Base-by-base conservation (phyloP, 2,888 invertebrate genomes). In the Brenthis hecate region DNA sequence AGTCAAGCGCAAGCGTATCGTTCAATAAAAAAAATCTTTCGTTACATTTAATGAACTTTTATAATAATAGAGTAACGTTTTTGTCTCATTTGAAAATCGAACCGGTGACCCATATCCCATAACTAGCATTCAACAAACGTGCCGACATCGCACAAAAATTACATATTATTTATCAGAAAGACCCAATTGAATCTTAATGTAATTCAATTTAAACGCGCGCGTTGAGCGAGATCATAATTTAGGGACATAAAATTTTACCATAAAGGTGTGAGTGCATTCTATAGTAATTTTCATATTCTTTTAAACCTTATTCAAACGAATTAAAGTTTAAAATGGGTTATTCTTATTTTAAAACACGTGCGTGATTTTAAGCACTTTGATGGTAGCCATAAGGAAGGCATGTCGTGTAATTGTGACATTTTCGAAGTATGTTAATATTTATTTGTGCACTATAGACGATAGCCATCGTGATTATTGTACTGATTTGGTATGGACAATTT, bases 211-310 rank as follows among this genome's bases (percentile, higher is more conserved):
- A 68, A 65, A 57, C 60, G 55, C 69, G 65, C 53, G 65, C 63
- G 71, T 48, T 60, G 65, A 64, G 67, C 62, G 51, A 56, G 13
- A 56, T 66, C 71, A 66, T 72, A 71, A 70, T 66, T 73, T 69
- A 67, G 56, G 28, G n/a, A 65, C 50, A 63, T 67, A 66, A 66
- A 62, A 57, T 66, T 60, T 63, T 64, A 60, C 58, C 62, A 63
- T 63, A 62, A 54, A 66, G 54, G 54, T 66, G 54, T 56, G 63
- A 63, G 36, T 62, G 51, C 6, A 32, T 28, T 66, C 23, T 11
- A 57, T 23, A 43, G 13, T 16, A 1, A 1, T 6, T 19, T n/a
- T 36, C 13, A 1, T 6, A 36, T 4, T 8, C 60, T 54, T 47
- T 28, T 66, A 23, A 28, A 66, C 28, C 47, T 58, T 55, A 60